Base-by-base conservation (phyloP, 2,113 vertebrate species). In the Erpornis zantholeuca region DNA sequence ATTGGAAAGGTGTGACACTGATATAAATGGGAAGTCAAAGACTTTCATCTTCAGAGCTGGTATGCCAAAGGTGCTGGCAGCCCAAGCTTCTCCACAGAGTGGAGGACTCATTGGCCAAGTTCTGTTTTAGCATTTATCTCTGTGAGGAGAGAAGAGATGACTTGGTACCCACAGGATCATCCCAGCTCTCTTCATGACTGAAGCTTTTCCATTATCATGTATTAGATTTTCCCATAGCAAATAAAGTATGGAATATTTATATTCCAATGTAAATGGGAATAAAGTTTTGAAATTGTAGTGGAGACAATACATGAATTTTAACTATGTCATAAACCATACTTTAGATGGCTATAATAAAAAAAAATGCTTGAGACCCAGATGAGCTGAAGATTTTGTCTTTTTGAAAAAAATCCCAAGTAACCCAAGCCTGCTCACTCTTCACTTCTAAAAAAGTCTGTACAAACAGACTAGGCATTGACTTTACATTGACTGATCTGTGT, bases 231-330 rank as follows among this genome's bases (percentile, higher is more conserved):
- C 52, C 31, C 24, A 49, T 0, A 77, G 54, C 56, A 92, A 91
- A 82, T 77, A 82, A 88, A 90, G 65, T 66, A 42, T 57, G 36
- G 59, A 42, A 42, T 42, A 42, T 42, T 42, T 42, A 42, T 42
- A 42, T 42, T 42, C 40, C 40, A 42, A 42, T 42, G 40, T 6
- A 73, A 88, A 88, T 44, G 50, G 68, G 71, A 92, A 85, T 82
- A 68, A 95, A 90, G 28, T 56, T 71, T 36, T 78, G 77, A 87
- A 95, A 92, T 81, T 82, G 69, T 49, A 95, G 64, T 53, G 69
- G 36, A 92, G 64, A 40, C 49, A 88, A 73, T 52, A 60, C 5
- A 52, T 35, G 42, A 93, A 91, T 93, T 93, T 94, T 82, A 92
- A 86, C 56, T 68, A 65, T 1, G 5, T 64, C 72, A 81, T 92